phyloP scores from a whole-genome alignment of 2,888 invertebrate genomes.

The Drosophila aldrichi region DNA sequence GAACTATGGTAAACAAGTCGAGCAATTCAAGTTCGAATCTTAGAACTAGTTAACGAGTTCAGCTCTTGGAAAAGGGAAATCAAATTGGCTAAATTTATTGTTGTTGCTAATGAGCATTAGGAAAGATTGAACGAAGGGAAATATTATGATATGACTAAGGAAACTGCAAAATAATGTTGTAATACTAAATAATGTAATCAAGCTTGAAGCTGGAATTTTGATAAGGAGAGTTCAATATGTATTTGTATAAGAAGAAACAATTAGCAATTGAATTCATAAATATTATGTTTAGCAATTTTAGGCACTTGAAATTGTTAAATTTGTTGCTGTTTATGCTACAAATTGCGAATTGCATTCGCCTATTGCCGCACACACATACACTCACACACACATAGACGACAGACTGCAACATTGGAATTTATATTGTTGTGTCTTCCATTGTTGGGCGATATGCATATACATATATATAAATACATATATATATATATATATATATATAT shows the following conservation, averaged over 20 bases:
- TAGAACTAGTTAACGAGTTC: neutral
- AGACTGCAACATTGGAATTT: constrained; percentile 43
- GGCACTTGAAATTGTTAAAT: constrained; percentile 22
- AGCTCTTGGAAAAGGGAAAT: neutral
- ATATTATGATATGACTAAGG: neutral
- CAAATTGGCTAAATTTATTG: neutral
- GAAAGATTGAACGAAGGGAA: neutral
- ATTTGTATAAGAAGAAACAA: too few species aligned
- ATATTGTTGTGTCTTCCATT: constrained; percentile 46
- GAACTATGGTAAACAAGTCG: constrained; percentile 7
- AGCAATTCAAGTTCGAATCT: constrained; percentile 21
- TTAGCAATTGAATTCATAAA: too few species aligned
- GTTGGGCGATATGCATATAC: constrained; percentile 70
- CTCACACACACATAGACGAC: constrained; percentile 1
- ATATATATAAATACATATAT: constrained; percentile 64
- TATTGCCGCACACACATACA: neutral
- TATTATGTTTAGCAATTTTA: neutral
- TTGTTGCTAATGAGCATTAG: neutral
- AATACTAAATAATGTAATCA: too few species aligned
- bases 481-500: constrained; percentile 58
- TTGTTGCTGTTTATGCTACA: constrained; percentile 17
- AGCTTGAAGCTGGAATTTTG: neutral
- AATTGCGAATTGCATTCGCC: constrained; percentile 23
- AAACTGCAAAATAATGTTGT: too few species aligned
- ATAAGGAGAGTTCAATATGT: neutral